Percentiles rank a stretch among this genome's conserved stretches.
These are phyloP conservation scores for Palaemon carinicauda DNA, from an alignment of 1,140 invertebrate species.

Conservation along the genomic window DNA sequence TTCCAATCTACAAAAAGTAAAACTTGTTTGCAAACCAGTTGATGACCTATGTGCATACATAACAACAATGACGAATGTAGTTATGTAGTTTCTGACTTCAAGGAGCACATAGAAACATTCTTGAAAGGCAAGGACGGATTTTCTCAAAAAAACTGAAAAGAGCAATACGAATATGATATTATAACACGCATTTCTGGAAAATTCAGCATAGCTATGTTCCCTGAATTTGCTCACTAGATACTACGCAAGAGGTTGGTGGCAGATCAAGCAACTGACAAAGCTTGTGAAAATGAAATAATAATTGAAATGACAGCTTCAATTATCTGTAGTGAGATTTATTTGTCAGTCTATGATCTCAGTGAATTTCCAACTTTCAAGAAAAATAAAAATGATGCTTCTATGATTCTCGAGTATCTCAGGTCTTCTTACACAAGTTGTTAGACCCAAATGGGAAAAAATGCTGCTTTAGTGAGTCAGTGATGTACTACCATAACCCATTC, in stretches of 20 bases:
- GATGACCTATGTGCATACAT: conserved; percentile 7
- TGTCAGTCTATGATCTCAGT: conserved; percentile 32
- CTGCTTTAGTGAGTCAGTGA: no score
- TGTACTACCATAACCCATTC: no score
- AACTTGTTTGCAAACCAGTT: neutral
- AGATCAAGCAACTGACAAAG: conserved; percentile 3
- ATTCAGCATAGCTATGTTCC: neutral
- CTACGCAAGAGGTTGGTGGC: conserved; percentile 5
- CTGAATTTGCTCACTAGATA: neutral
- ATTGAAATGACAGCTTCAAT: conserved; percentile 9
- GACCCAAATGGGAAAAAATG: no score
- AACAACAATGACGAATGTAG: conserved; percentile 24
- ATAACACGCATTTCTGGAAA: neutral
- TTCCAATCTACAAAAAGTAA: neutral
- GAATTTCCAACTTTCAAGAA: neutral
- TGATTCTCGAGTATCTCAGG: no score
- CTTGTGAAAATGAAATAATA: conserved; percentile 3
- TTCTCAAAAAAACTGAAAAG: neutral
- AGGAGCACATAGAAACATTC: conserved; percentile 10
- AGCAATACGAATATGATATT: neutral
- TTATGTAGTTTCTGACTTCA: neutral
- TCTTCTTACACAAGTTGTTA: no score
- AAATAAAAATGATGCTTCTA: no score
- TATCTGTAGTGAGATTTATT: neutral
- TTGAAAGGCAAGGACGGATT: neutral